A percentile compares a stretch with the other conserved stretches of the same genome.
Conservation (phyloP, 2,797 vertebrate species). For the Peromyscus aztecus region DNA sequence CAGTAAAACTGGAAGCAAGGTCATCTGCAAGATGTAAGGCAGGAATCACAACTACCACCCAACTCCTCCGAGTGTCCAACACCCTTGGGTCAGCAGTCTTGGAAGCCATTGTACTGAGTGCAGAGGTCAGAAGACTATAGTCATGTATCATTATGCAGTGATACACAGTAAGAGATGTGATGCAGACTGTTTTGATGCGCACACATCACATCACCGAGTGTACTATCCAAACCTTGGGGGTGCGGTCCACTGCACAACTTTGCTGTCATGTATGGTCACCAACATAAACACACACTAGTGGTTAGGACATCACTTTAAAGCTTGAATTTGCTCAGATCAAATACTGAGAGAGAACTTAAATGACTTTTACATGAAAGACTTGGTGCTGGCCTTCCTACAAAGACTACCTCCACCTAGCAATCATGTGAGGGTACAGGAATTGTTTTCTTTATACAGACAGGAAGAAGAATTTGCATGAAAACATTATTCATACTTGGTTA, state of each 20-base stretch:
- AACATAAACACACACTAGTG: neutral
- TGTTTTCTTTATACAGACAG: conserved; percentile 15
- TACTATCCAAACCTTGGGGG: neutral
- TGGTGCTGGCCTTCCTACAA: neutral
- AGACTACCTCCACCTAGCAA: neutral
- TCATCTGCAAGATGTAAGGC: neutral
- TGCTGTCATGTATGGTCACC: too few relatives aligned
- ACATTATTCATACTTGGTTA: conserved; percentile 77
- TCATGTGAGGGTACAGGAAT: neutral
- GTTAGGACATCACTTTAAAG: neutral
- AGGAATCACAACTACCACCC: neutral
- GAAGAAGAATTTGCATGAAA: conserved; percentile 71
- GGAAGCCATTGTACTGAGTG: neutral
- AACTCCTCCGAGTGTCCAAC: neutral
- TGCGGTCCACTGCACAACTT: neutral
- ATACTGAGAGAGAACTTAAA: neutral
- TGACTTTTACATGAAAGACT: neutral
- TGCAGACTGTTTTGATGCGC: neutral
- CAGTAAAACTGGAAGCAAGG: neutral
- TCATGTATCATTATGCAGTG: neutral
- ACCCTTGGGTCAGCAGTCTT: neutral
- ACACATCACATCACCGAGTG: neutral
- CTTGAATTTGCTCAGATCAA: neutral
- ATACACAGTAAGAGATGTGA: neutral
- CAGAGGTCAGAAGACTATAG: neutral